A percentile compares a stretch with the other conserved stretches of the same genome.
phyloP scores from a whole-genome alignment of 2,113 vertebrate genomes.

The Malurus cyaneus region DNA sequence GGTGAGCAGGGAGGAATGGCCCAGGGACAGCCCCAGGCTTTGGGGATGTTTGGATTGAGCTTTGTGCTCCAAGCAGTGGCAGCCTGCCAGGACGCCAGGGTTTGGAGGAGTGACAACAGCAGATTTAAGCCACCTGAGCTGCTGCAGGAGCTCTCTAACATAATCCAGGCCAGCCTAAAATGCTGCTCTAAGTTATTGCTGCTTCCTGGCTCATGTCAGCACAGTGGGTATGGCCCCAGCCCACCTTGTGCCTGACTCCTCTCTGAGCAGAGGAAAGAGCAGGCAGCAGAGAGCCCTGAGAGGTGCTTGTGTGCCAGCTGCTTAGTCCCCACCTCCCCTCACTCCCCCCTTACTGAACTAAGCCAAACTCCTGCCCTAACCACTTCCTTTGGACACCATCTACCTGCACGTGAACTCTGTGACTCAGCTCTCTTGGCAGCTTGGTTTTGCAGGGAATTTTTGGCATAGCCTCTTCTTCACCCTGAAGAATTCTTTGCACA shows the following conservation, averaged over 20 bases:
- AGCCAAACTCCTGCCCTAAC: neutral
- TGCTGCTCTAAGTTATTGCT: conserved; percentile 16
- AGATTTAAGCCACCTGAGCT: conserved; percentile 57
- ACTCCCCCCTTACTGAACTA: neutral
- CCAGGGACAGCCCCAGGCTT: neutral
- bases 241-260: neutral
- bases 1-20: neutral
- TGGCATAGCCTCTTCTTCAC: neutral
- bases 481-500: neutral
- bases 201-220: conserved; percentile 19
- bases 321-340: neutral
- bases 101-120: conserved; percentile 11
- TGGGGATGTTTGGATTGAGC: neutral
- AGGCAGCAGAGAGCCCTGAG: neutral
- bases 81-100: neutral
- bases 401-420: neutral
- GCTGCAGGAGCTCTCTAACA: conserved; percentile 2
- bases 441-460: neutral
- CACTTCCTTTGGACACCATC: neutral
- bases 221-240: neutral
- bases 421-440: neutral
- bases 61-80: neutral
- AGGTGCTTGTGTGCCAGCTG: neutral
- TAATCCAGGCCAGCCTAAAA: conserved; percentile 15
- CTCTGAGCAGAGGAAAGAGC: neutral